Evolutionary conservation across 2,888 invertebrate genomes (phyloP), one percentile per base, ranked within the genome.

Genomic region (Oegoconia quadripuncta): DNA sequence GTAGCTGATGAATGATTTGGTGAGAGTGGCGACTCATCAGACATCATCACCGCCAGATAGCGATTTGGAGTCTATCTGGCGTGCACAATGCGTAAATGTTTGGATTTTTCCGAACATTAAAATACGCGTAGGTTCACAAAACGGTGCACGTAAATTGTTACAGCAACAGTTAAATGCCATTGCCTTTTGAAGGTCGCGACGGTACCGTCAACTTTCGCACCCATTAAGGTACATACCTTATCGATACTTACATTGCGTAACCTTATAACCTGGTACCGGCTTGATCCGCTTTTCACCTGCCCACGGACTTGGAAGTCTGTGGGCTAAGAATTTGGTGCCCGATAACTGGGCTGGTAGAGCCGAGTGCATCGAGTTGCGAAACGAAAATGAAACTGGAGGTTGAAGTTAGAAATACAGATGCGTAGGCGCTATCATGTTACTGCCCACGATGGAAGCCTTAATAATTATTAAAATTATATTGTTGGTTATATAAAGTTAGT

Each of bases 251-350:
- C n/a, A 59, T 83, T 82, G 75, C 83, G 75, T 76, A 83, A 82
- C 54, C 52, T 46, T 25, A 16, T 15, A 26, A n/a, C 27, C 35
- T 33, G 54, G 54, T 57, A 59, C 63, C 55, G 55, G 51, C 50
- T 52, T 62, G 73, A 68, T 71, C 74, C 67, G 74, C 83, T 84
- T 84, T 84, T 77, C 80, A 81, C 74, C 81, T 73, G 74, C 83
- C 84, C 84, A 81, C 82, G 73, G 55, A n/a, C 53, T 50, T 51
- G 41, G 38, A 47, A 41, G 52, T 52, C 64, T 59, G 82, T 83
- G 80, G 83, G 81, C 64, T 76, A 65, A 75, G 66, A 63, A 75
- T 81, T 79, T 80, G 79, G 81, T 74, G 66, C 53, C 53, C 52
- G 64, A 49, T 52, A 59, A 56, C 41, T 65, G 53, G 58, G 52